phyloP scores from a whole-genome alignment of 2,113 vertebrate genomes.

The Vombatus ursinus region DNA sequence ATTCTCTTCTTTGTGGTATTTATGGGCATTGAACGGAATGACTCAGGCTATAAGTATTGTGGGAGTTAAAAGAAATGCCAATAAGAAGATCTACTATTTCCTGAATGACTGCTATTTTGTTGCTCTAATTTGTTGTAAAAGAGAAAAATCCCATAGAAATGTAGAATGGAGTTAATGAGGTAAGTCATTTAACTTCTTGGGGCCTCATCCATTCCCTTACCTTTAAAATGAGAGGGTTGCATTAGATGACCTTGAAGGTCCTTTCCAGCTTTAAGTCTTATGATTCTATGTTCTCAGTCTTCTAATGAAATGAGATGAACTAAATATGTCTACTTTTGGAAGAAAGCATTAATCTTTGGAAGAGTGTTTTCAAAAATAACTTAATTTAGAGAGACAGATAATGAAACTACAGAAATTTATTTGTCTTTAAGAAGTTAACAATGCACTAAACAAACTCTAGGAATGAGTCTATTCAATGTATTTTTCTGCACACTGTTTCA shows the following conservation, averaged over 20 bases:
- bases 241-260: background rate
- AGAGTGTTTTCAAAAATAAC: background rate
- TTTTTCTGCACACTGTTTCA: background rate
- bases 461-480: background rate
- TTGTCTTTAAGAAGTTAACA: slow-evolving; percentile 9
- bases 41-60: background rate
- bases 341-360: background rate
- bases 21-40: background rate
- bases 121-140: slow-evolving; percentile 40
- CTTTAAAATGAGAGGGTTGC: background rate
- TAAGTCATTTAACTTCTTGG: background rate
- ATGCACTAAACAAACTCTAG: background rate
- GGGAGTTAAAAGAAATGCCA: slow-evolving; percentile 31
- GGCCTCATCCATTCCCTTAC: background rate
- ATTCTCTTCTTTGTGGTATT: slow-evolving; percentile 8
- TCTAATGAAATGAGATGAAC: background rate
- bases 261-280: background rate
- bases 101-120: slow-evolving; percentile 33
- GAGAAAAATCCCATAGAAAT: slow-evolving; percentile 34
- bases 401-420: background rate
- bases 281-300: background rate
- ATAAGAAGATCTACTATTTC: slow-evolving; percentile 28
- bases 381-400: slow-evolving; percentile 16
- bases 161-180: background rate
- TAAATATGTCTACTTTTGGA: slow-evolving; percentile 42